Base-by-base conservation (phyloP, 1,140 invertebrate genomes). In the Nilaparvata lugens region DNA sequence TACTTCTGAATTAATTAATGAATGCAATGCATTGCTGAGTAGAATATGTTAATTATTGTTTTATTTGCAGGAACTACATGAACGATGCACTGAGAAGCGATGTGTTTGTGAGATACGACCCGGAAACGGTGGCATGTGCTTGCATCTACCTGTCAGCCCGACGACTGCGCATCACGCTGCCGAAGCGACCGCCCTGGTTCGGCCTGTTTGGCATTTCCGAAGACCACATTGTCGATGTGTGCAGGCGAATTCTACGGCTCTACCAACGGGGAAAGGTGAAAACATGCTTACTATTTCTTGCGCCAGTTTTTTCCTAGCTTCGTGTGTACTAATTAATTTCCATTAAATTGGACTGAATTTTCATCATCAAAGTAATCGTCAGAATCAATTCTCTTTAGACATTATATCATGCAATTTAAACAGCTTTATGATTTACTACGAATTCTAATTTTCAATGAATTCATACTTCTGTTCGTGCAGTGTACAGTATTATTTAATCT, bases 81-180 rank as follows among this genome's bases (percentile, higher is more conserved):
- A 99, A 99, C 76, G 97, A 99, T 76, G 94, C 95, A 11, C 77
- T 99, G 19, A 78, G 95, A 31, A 97, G 95, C 0, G 92, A 98
- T 75, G 94, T 97, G 0, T 99, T 99, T 75, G 84, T 99, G 69
- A 83, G 94, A 58, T 96, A 95, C 73, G 85, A 89, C 59, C 95
- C 97, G 0, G 97, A 99, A 76, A 95, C 93, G 0, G 95, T 99
- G 61, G 97, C 97, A 1, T 98, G 95, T 78, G 95, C 95, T 16
- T 99, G 97, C 73, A 97, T 99, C 58, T 97, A 93, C 74, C 78
- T 99, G 42, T 93, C 93, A 54, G 91, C 95, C 3, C 80, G 95
- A 18, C 85, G 93, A 64, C 80, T 96, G 9, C 84, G 87, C 65
- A 80, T 97, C 52, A 83, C 91, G 9, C 69, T 98, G 57, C 94